Percentiles rank a stretch among this genome's conserved stretches.
Evolutionary conservation across 2,888 invertebrate genomes (phyloP).

Genomic region (Ephialtes manifestator): DNA sequence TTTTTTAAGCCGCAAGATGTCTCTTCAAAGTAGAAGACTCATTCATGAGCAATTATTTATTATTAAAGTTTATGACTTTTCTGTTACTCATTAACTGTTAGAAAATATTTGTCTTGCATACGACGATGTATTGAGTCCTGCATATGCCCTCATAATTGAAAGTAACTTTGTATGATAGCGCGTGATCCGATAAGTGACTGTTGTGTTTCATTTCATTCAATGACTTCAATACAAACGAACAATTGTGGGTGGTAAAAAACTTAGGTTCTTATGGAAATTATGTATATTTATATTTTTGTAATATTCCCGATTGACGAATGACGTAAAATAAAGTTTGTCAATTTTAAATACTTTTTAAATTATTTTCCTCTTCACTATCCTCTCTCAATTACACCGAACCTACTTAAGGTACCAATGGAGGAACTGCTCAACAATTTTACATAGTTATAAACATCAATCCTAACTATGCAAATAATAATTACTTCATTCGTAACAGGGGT

Average conservation of each 20-base stretch:
- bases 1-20: constrained; percentile 11
- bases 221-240: constrained; percentile 15
- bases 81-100: constrained; percentile 1
- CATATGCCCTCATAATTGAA: constrained; percentile 1
- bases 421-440: no score
- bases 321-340: constrained; percentile 10
- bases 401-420: no score
- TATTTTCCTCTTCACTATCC: no score
- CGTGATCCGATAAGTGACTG: constrained; percentile 1
- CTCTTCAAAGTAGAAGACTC: constrained; percentile 1
- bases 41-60: constrained; percentile 21
- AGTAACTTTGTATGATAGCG: neutral
- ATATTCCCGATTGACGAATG: constrained; percentile 15
- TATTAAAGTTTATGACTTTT: neutral
- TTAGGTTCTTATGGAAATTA: constrained; percentile 2
- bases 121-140: neutral
- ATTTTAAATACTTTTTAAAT: neutral
- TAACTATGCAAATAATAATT: no score
- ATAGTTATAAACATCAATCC: no score
- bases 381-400: no score
- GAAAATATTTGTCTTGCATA: constrained; percentile 11
- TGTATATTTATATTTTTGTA: constrained; percentile 56
- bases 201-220: neutral
- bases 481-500: no score
- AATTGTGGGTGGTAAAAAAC: neutral